phyloP scores from a whole-genome alignment of 2,113 vertebrate genomes.

The Pangasianodon gigas region DNA sequence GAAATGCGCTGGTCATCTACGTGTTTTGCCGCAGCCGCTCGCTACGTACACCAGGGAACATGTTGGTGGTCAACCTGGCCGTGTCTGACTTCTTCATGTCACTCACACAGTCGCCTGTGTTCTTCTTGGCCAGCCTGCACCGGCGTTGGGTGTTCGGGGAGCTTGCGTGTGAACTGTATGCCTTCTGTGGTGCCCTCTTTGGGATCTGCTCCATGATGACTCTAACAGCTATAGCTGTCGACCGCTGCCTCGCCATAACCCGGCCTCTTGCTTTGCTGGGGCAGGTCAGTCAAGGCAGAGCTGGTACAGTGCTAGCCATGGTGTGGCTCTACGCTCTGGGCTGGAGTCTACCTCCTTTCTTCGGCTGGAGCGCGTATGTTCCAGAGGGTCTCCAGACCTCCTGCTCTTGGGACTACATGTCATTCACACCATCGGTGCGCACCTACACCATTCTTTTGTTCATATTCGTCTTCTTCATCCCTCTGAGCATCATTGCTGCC shows the following conservation, averaged over 20 bases:
- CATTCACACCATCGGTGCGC: conserved; percentile 77
- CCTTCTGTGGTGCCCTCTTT: conserved; percentile 83
- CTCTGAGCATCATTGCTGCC: conserved; percentile 76
- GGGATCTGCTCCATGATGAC: conserved; percentile 87
- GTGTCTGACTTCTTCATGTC: conserved; percentile 66
- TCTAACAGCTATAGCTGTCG: conserved; percentile 79
- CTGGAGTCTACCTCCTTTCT: conserved; percentile 85
- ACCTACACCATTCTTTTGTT: conserved; percentile 83
- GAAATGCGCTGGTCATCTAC: conserved; percentile 62
- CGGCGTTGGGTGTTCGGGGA: conserved; percentile 84
- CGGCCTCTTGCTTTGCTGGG: conserved; percentile 77
- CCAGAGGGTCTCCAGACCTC: conserved; percentile 83
- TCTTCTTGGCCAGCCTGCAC: conserved; percentile 80
- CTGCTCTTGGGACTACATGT: conserved; percentile 84
- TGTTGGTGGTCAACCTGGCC: conserved; percentile 81
- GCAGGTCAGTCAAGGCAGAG: conserved; percentile 72
- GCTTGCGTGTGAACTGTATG: conserved; percentile 82
- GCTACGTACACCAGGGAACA: conserved; percentile 77
- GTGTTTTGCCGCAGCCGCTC: conserved; percentile 67
- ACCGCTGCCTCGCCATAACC: conserved; percentile 84
- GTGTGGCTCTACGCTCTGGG: conserved; percentile 81
- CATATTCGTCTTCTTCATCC: conserved; percentile 83
- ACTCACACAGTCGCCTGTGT: conserved; percentile 80
- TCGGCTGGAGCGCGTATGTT: conserved; percentile 85
- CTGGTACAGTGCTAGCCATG: conserved; percentile 69